A percentile compares a stretch with the other conserved stretches of the same genome.
Evolutionary conservation across 2,888 invertebrate species (phyloP).

Genomic region (Cecidostiba fungosa): DNA sequence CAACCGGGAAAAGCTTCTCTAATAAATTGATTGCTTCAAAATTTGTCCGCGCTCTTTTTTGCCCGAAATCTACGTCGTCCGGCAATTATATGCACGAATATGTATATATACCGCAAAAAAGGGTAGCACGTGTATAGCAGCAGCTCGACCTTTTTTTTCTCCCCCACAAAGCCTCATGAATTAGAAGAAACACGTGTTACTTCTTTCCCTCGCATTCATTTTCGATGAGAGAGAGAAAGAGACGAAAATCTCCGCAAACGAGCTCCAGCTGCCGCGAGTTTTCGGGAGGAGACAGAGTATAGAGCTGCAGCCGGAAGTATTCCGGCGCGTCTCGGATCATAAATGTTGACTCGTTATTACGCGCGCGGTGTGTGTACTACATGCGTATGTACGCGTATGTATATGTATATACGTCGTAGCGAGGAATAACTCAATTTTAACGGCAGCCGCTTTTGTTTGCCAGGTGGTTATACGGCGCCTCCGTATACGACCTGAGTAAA

Average conservation of each 20-base stretch:
- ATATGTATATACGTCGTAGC: conserved; percentile 13
- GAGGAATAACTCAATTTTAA: conserved; percentile 72
- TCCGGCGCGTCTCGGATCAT: conserved; percentile 67
- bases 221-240: conserved; percentile 45
- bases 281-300: conserved; percentile 18
- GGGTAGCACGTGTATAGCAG: conserved; percentile 7
- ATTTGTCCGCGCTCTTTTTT: conserved; percentile 4
- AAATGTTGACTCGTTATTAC: conserved; percentile 70
- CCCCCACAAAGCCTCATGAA: conserved; percentile 39
- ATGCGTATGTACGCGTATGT: not conserved
- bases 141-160: conserved; percentile 20
- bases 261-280: conserved; percentile 59
- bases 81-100: conserved; percentile 45
- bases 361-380: not conserved
- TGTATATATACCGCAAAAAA: conserved; percentile 8
- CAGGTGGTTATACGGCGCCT: conserved; percentile 64
- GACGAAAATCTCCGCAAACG: conserved; percentile 51
- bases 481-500: conserved; percentile 43
- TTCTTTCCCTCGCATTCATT: conserved; percentile 33
- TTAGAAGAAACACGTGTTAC: conserved; percentile 62
- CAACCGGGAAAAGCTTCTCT: not conserved
- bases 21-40: not conserved
- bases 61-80: conserved; percentile 1
- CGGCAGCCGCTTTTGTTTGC: conserved; percentile 70
- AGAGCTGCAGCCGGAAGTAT: conserved; percentile 62